Percentiles rank a stretch among this genome's conserved stretches.
phyloP scores from a whole-genome alignment of 1,140 invertebrate species.

The Zaprionus tsacasi region DNA sequence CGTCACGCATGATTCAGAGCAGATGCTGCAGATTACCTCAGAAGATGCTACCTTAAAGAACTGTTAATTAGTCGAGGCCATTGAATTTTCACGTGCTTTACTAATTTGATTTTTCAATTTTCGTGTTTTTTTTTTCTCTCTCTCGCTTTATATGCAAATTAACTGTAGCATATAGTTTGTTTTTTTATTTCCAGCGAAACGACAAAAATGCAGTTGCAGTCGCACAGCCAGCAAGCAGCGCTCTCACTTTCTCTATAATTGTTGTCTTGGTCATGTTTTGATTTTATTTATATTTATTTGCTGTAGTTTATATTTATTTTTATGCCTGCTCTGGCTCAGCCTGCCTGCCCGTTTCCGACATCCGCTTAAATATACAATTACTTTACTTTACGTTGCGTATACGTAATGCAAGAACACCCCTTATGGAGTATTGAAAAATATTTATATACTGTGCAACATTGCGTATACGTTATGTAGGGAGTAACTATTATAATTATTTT shows the following conservation, averaged over 20 bases:
- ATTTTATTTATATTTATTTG: constrained; percentile 51
- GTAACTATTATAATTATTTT: no score
- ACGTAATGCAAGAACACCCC: background rate
- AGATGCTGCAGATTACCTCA: constrained; percentile 43
- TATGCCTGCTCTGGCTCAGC: background rate
- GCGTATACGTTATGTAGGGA: no score
- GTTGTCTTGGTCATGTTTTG: constrained; percentile 59
- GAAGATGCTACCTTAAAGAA: constrained; percentile 1
- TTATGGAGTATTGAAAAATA: no score
- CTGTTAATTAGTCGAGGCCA: constrained; percentile 31
- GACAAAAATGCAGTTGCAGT: constrained; percentile 41
- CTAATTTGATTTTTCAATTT: constrained; percentile 23
- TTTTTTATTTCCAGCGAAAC: constrained; percentile 13
- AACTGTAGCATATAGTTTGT: constrained; percentile 46
- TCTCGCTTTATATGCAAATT: constrained; percentile 35
- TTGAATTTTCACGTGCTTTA: constrained; percentile 26
- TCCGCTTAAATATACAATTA: constrained; percentile 5
- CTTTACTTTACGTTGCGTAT: background rate
- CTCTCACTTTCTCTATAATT: constrained; percentile 72
- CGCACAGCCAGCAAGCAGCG: constrained; percentile 1
- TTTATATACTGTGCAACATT: no score
- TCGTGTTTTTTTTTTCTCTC: background rate
- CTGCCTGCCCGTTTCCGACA: background rate
- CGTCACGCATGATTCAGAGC: constrained; percentile 42
- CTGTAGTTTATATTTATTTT: constrained; percentile 16